A percentile compares a stretch with the other conserved stretches of the same genome.
Conservation (phyloP, 1,140 invertebrate species). For the Hycleus cichorii region DNA sequence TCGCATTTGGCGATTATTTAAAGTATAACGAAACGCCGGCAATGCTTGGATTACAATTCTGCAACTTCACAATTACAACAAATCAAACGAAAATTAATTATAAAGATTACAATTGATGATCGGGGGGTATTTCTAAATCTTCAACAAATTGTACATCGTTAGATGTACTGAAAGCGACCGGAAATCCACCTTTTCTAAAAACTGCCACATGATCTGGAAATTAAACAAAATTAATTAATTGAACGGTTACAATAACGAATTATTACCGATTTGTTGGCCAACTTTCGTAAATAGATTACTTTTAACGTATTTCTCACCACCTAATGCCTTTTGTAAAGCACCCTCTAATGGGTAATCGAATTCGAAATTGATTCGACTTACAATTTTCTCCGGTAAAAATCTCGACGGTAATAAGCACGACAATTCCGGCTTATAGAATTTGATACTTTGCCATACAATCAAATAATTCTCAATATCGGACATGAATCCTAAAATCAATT, state of each 20-base stretch:
- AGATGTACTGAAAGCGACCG: slow-evolving; percentile 40
- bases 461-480: slow-evolving; percentile 47
- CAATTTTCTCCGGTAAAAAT: slow-evolving; percentile 17
- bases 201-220: slow-evolving; percentile 47
- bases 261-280: slow-evolving; percentile 44
- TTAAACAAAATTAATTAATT: not conserved
- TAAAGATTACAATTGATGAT: slow-evolving; percentile 41
- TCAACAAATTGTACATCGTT: slow-evolving; percentile 32
- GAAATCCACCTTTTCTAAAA: slow-evolving; percentile 46
- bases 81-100: slow-evolving; percentile 16
- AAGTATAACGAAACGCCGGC: slow-evolving; percentile 35
- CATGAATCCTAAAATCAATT: slow-evolving; percentile 32
- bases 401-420: slow-evolving; percentile 37
- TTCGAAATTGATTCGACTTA: slow-evolving; percentile 19
- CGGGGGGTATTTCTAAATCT: slow-evolving; percentile 38
- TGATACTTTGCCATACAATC: slow-evolving; percentile 50
- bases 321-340: slow-evolving; percentile 40
- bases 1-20: slow-evolving; percentile 39
- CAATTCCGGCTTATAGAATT: slow-evolving; percentile 46
- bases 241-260: not conserved
- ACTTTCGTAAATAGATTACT: slow-evolving; percentile 41
- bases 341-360: slow-evolving; percentile 37
- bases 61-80: slow-evolving; percentile 12
- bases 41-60: slow-evolving; percentile 43
- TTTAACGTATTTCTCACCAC: slow-evolving; percentile 42